These are phyloP conservation scores for Alca torda DNA, from an alignment of 2,797 vertebrate species.

Conservation along the genomic window DNA sequence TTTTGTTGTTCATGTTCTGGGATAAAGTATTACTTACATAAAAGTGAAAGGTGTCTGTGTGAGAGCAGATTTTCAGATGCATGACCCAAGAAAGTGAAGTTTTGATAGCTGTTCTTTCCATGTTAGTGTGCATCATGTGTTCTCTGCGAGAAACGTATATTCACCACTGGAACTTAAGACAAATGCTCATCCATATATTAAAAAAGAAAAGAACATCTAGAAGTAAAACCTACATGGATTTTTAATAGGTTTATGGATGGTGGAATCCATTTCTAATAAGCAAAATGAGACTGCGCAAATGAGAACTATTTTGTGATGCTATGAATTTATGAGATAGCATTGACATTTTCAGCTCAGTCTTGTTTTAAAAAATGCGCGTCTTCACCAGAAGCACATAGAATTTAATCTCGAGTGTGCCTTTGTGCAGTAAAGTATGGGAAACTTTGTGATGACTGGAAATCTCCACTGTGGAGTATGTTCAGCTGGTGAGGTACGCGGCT, in stretches of 20 bases:
- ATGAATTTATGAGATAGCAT: not conserved
- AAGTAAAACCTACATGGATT: not conserved
- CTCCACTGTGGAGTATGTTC: not conserved
- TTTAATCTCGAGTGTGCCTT: not conserved
- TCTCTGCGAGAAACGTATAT: not conserved
- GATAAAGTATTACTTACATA: not conserved
- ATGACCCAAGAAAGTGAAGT: not conserved
- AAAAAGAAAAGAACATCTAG: accelerated
- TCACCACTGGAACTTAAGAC: not conserved
- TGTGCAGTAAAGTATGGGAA: not conserved
- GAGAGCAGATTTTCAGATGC: not conserved
- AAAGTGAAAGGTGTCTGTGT: not conserved
- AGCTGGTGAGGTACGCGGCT: not conserved
- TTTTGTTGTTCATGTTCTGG: not conserved
- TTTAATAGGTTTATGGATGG: not conserved
- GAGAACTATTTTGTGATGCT: not conserved
- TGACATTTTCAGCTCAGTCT: not conserved
- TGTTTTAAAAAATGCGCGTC: not conserved
- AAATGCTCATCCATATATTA: not conserved
- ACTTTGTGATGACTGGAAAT: not conserved
- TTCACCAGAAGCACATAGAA: not conserved
- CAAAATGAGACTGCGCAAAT: not conserved
- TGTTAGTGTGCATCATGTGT: not conserved
- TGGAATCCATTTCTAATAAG: not conserved
- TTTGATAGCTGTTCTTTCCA: not conserved